Evolutionary conservation across 2,888 invertebrate genomes (phyloP).

Genomic region (Punctoribates punctum): DNA sequence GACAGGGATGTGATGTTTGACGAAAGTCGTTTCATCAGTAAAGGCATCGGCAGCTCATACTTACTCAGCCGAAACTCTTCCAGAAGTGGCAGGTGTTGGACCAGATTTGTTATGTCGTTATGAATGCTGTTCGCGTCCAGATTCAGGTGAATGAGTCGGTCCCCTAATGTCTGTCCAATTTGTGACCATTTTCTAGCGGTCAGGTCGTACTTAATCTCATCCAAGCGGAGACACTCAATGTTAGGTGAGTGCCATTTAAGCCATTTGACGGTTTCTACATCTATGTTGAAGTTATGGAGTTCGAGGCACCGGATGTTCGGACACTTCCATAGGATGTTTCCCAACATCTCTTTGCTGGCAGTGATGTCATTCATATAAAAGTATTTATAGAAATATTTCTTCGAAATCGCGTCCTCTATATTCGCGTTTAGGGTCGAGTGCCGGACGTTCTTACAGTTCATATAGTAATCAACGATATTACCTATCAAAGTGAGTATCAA

Average conservation of each 20-base stretch:
- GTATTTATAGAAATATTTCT: conserved; percentile 28
- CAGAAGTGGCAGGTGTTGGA: conserved; percentile 14
- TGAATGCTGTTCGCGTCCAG: conserved; percentile 1
- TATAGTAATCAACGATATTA: conserved; percentile 17
- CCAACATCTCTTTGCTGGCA: background rate
- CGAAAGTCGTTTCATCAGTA: background rate
- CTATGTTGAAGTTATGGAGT: conserved; percentile 10
- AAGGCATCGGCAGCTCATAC: background rate
- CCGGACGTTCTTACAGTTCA: background rate
- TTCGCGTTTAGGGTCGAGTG: conserved; percentile 18
- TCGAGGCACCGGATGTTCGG: conserved; percentile 16
- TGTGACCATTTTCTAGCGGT: conserved; percentile 20
- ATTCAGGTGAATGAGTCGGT: background rate
- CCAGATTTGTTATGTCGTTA: conserved; percentile 17
- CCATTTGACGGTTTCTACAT: conserved; percentile 17
- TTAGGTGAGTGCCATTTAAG: conserved; percentile 24
- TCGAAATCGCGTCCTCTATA: conserved; percentile 5
- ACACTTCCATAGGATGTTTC: conserved; percentile 11
- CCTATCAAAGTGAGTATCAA: background rate
- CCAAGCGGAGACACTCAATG: conserved; percentile 13
- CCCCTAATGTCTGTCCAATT: conserved; percentile 16
- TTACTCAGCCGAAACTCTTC: background rate
- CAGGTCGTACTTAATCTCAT: conserved; percentile 21
- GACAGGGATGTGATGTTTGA: conserved; percentile 16
- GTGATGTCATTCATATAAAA: conserved; percentile 31